Evolutionary conservation across 2,888 invertebrate species (phyloP), one percentile per base, ranked within the genome.

Genomic region (Sarcophaga subvicina): DNA sequence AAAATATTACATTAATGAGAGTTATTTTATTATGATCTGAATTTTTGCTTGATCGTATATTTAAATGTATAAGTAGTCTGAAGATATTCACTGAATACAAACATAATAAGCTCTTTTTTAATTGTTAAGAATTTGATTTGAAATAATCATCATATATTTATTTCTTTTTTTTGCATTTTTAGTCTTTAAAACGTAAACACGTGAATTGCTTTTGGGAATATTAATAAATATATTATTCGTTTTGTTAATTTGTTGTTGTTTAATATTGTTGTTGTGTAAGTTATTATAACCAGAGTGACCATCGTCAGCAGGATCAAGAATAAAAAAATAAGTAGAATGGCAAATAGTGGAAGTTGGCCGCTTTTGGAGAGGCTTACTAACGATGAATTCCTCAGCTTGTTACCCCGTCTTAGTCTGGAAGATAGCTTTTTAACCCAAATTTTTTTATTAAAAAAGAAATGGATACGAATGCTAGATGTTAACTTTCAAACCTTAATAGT

Each of bases 161-260:
- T 83, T 79, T 79, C 47, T 84, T 84, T 80, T 64, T 83, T 80
- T 84, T 84, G 75, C 84, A 75, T 80, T 84, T 84, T 84, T 84
- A 84, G 84, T 84, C 59, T 73, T 72, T 72, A 62, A 79, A 79
- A 80, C 80, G 47, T 59, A 59, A 75, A 70, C 79, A 66, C 73
- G 79, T 54, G 73, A 73, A 75, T 83, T 78, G 83, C 63, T 79
- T 63, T 79, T 75, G 83, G 83, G 79, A 73, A 62, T 70, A 59
- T 45, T 63, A 60, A 27, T 62, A 54, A 80, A 45, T 37, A 47
- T 64, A 75, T 49, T 70, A 54, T 73, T 77, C 71, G 79, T 80
- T 80, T 75, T 79, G 72, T 69, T 75, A 69, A 75, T 79, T 79
- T 78, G 83, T 83, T 79, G 79, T 62, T 67, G 45, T 63, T n/a